These are phyloP conservation scores for Molothrus aeneus DNA, from an alignment of 2,797 vertebrate species.

Conservation along the genomic window DNA sequence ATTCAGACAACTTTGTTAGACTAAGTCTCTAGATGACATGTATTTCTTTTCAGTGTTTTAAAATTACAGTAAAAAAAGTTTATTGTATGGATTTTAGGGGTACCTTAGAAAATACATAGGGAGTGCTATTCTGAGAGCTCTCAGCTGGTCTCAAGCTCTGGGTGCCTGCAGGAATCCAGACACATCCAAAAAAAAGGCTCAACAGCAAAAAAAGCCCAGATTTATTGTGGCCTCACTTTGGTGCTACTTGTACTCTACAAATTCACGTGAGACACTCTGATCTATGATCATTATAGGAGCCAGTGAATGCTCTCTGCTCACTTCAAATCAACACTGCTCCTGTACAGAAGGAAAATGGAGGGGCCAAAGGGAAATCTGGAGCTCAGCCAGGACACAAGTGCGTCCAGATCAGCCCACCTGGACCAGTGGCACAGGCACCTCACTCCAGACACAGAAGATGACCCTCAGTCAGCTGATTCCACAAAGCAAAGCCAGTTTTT, in stretches of 20 bases:
- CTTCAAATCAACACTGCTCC: neutral
- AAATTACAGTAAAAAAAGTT: neutral
- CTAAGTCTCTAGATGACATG: neutral
- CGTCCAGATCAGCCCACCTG: neutral
- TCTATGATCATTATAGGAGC: neutral
- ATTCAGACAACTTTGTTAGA: neutral
- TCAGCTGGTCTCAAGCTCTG: neutral
- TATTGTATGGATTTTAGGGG: neutral
- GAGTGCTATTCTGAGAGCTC: neutral
- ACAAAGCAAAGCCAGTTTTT: neutral
- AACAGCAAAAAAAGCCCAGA: neutral
- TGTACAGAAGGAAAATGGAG: neutral
- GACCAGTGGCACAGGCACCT: neutral
- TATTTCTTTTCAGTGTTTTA: neutral
- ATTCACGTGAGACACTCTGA: neutral
- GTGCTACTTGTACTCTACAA: neutral
- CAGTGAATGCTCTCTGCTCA: neutral
- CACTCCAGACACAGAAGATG: neutral
- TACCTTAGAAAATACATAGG: neutral
- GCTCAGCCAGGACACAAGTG: neutral
- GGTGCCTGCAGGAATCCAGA: neutral
- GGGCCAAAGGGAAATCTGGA: neutral
- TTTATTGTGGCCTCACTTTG: neutral
- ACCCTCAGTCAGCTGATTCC: rapidly evolving
- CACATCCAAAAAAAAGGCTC: rapidly evolving